Evolutionary conservation across 2,113 vertebrate genomes (phyloP), one percentile per base, ranked within the genome.

Genomic region (Nothoprocta perdicaria): DNA sequence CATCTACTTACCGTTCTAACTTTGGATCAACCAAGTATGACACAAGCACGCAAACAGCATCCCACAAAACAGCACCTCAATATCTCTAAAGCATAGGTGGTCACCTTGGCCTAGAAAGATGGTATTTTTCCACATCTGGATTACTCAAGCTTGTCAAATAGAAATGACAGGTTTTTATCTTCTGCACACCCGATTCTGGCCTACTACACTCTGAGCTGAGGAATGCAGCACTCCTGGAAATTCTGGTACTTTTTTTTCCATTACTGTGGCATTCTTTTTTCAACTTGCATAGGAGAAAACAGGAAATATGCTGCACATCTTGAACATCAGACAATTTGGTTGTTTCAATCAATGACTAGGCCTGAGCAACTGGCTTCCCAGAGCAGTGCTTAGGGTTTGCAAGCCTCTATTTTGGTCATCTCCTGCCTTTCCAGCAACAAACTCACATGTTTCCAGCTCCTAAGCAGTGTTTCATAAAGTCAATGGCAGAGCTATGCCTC

Each of bases 121-220:
- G 16, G 33, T 68, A 7, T 27, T 79, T 35, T 35, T 13, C 19
- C 33, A 46, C 8, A 52, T 38, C 0, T 0, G 0, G 5, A 8
- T 65, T 82, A 48, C 35, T 26, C 33, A 10, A n/a, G 5, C 46
- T 72, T 16, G 27, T 11, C 9, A 58, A 31, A 15, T 27, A 53
- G 40, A 21, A n/a, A 45, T 14, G 17, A 45, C 17, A 65, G 31
- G 27, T 9, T 66, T 66, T 66, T 43, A 45, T 45, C 43, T 66
- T 23, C 27, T 18, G 7, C 22, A 38, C 27, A 29, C 27, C 45
- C 18, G 52, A 53, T 27, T 27, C 26, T 53, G 52, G 52, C 24
- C 52, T 53, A 53, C 52, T 27, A 53, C 14, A 14, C 13, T 53
- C 14, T 27, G 14, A 14, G 7, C 52, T 53, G 52, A 53, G 27